These are phyloP conservation scores for Fragum whitleyi DNA, from an alignment of 2,888 invertebrate species.

Conservation along the genomic window DNA sequence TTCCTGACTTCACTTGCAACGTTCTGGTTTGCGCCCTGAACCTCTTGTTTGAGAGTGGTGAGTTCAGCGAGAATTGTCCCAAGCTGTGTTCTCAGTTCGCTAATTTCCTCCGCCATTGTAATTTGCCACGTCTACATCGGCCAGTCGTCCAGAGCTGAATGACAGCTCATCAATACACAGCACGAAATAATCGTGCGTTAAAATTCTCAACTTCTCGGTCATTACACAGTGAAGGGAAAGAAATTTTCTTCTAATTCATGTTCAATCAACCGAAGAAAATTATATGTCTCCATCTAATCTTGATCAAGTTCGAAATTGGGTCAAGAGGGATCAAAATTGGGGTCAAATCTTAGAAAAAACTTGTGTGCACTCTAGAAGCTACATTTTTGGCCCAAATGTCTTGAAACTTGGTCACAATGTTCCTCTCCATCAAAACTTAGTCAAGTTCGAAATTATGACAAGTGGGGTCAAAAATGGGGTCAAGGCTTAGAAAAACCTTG, in stretches of 20 bases:
- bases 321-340: too few species aligned
- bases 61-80: conserved; percentile 3
- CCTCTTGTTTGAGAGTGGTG: conserved; percentile 11
- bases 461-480: too few species aligned
- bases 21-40: conserved; percentile 14
- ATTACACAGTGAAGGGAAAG: conserved; percentile 1
- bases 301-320: too few species aligned
- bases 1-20: conserved; percentile 8
- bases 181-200: conserved; percentile 4
- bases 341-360: too few species aligned
- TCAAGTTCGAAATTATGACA: too few species aligned
- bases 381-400: too few species aligned
- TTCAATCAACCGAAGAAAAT: conserved; percentile 30
- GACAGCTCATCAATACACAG: not conserved
- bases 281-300: too few species aligned
- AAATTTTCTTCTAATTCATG: conserved; percentile 27
- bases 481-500: too few species aligned
- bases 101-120: not conserved
- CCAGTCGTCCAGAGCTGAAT: conserved; percentile 24
- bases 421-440: too few species aligned
- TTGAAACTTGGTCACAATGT: too few species aligned
- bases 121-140: not conserved
- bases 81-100: not conserved
- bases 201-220: not conserved
- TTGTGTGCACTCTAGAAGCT: too few species aligned